Evolutionary conservation across 2,888 invertebrate species (phyloP).

Genomic region (Cryptocheilus praepositus): DNA sequence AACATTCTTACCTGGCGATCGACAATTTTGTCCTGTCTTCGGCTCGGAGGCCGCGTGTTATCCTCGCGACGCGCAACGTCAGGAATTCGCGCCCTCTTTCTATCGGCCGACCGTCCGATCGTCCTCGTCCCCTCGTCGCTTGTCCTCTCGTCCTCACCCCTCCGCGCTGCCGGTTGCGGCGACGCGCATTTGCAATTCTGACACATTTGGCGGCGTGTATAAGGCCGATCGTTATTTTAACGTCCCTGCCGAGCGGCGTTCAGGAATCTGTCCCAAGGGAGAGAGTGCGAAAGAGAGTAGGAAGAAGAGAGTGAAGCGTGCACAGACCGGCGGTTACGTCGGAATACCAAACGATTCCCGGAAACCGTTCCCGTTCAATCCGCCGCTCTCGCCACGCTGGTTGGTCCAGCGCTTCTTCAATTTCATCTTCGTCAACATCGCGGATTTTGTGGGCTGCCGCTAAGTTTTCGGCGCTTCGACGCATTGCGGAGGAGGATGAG

Average conservation of each 20-base stretch:
- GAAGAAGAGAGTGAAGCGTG: conserved; percentile 33
- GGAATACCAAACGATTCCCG: conserved; percentile 63
- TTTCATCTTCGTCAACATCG: conserved; percentile 28
- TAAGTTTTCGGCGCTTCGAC: conserved; percentile 35
- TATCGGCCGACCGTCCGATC: conserved; percentile 15
- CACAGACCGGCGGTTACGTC: conserved; percentile 36
- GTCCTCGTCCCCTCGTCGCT: neutral
- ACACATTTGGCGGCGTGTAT: conserved; percentile 54
- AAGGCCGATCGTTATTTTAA: conserved; percentile 30
- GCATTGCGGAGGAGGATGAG: conserved; percentile 25
- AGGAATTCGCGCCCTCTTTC: conserved; percentile 49
- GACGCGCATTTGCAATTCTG: conserved; percentile 62
- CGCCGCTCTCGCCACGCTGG: neutral
- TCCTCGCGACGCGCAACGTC: neutral
- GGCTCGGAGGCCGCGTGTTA: too few species aligned
- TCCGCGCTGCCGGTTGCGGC: conserved; percentile 31
- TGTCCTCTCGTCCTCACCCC: neutral
- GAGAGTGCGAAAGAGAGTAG: conserved; percentile 22
- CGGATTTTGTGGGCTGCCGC: conserved; percentile 15
- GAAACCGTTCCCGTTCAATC: conserved; percentile 45
- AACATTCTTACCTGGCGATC: conserved; percentile 3
- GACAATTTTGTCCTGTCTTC: neutral
- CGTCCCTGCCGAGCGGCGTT: conserved; percentile 10
- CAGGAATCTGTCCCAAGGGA: conserved; percentile 12
- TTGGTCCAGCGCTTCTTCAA: conserved; percentile 26